Base-by-base conservation (phyloP, 64 coral and sea anemone species). In the Acropora yongei region DNA sequence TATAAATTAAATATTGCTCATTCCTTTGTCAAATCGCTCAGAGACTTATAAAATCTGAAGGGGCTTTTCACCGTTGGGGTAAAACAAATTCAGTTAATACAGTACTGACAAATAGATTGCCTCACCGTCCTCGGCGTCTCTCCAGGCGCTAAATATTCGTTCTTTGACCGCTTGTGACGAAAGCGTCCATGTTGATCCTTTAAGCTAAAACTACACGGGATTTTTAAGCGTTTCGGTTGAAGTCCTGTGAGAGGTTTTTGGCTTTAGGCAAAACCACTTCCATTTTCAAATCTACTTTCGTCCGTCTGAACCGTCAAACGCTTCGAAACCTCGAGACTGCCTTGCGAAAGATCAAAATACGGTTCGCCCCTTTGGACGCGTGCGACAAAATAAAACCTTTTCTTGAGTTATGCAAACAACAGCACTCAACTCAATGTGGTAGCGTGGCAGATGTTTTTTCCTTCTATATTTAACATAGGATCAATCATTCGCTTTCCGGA, bases 321-420 rank as follows among this genome's bases (percentile, higher is more conserved):
- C 2, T 63, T 63, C 60, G 8, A 14, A 13, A 14, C 60, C 60
- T 3, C 60, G 60, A 14, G 60, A 14, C 16, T 10, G 10, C 10
- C 13, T 63, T 14, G 10, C 16, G 44, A 45, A 76, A 46, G 43
- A 30, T 30, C 30, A 30, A 30, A 30, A 30, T 30, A 17, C 75
- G 40, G 11, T 78, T 44, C 0, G 75, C 43, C 18, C 43, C 43
- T 11, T 76, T 14, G 3, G 42, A 13, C 44, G 75, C 6, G 10
- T 55, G 10, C 10, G 5, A 5, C 12, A 18, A 16, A 49, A 49
- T 68, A 8, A 66, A 49, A 41, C 45, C 48, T 85, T 84, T 69
- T 67, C 44, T 43, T 18, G 16, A 85, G 63, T 71, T 68, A 48
- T 68, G 49, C 60, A 85, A 85, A 85, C 82, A 85, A 48, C 71